These are phyloP conservation scores for Callithrix jacchus DNA, from an alignment of 2,113 vertebrate species.

Conservation along the genomic window DNA sequence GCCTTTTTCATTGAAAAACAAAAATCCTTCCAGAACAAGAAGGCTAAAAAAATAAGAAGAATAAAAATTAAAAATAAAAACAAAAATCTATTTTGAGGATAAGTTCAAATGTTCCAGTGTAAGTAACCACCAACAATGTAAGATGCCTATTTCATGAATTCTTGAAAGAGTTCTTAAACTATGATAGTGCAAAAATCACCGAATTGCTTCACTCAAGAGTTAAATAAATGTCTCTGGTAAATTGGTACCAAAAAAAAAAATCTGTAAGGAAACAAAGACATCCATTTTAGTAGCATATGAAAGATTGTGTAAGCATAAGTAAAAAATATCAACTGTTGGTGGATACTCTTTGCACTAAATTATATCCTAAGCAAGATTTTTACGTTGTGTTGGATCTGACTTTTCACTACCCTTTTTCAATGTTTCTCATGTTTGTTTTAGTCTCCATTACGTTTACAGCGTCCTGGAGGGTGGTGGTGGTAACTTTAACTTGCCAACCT, in stretches of 20 bases:
- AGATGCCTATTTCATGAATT: conserved; percentile 52
- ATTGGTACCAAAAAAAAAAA: neutral
- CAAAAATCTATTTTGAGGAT: neutral
- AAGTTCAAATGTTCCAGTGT: conserved; percentile 44
- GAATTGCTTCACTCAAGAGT: neutral
- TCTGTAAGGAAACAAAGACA: neutral
- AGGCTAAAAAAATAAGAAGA: too few species aligned
- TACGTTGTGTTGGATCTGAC: neutral
- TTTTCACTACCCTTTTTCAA: neutral
- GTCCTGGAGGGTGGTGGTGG: conserved; percentile 27
- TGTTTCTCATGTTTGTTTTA: conserved; percentile 46
- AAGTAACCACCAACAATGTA: conserved; percentile 20
- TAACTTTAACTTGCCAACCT: conserved; percentile 65
- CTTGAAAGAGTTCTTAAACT: conserved; percentile 28
- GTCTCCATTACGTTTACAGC: conserved; percentile 38
- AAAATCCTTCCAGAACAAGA: too few species aligned
- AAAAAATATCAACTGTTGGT: neutral
- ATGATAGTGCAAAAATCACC: neutral
- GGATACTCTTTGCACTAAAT: conserved; percentile 14
- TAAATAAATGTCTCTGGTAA: conserved; percentile 7
- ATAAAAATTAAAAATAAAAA: too few species aligned
- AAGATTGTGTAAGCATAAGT: neutral
- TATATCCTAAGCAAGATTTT: conserved; percentile 31
- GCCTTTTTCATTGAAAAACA: neutral
- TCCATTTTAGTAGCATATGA: neutral